Evolutionary conservation across 2,888 invertebrate genomes (phyloP).

Genomic region (Phytoseiulus persimilis): DNA sequence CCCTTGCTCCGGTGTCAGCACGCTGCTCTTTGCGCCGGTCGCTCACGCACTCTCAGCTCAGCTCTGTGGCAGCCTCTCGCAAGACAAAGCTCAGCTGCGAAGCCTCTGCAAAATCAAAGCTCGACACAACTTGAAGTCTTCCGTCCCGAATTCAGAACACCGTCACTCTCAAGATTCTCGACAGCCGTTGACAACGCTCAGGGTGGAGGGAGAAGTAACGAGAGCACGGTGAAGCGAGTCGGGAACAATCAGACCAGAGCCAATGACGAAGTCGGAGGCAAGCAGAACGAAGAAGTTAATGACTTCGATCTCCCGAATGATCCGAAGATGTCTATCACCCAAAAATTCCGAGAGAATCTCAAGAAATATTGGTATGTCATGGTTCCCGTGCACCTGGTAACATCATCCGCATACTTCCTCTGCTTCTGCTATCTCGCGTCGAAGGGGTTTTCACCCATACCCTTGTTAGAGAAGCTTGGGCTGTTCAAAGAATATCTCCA

Average conservation of each 20-base stretch:
- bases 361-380: slow-evolving; percentile 94
- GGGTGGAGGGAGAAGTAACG: too few relatives aligned
- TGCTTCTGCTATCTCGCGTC: slow-evolving; percentile 71
- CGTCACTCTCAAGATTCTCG: too few relatives aligned
- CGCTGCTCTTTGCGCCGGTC: not conserved
- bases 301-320: slow-evolving; percentile 35
- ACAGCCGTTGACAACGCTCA: too few relatives aligned
- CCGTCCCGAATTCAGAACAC: too few relatives aligned
- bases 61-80: not conserved
- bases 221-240: not conserved
- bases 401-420: slow-evolving; percentile 79
- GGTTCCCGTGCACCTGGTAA: slow-evolving; percentile 80
- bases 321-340: slow-evolving; percentile 60
- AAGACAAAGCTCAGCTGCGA: not conserved
- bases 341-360: slow-evolving; percentile 80
- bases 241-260: not conserved
- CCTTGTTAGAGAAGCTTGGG: slow-evolving; percentile 66
- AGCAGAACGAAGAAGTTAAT: slow-evolving; percentile 42
- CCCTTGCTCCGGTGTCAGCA: not conserved
- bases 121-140: too few relatives aligned
- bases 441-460: slow-evolving; percentile 55
- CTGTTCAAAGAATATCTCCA: slow-evolving; percentile 68
- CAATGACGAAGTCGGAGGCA: too few relatives aligned
- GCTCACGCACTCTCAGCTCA: not conserved
- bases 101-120: too few relatives aligned